Percentiles rank a stretch among this genome's conserved stretches.
Conservation (phyloP, 2,113 vertebrate species). For the Muscicapa adusta region DNA sequence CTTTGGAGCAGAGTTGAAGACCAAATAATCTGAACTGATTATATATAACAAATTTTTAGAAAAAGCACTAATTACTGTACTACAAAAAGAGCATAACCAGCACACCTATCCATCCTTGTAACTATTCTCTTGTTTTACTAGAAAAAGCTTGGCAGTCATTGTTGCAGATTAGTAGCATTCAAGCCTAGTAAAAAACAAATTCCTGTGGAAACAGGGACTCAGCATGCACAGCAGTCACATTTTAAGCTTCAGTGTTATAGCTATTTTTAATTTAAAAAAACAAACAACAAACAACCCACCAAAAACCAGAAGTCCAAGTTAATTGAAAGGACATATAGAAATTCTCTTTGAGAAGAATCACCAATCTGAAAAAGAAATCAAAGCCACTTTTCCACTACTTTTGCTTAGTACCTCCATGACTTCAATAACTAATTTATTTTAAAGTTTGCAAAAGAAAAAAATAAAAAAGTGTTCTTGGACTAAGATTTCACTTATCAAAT, state of each 20-base stretch:
- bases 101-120: neutral
- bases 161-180: neutral
- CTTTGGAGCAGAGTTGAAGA: neutral
- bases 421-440: constrained; percentile 14
- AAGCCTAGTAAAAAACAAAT: neutral
- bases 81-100: neutral
- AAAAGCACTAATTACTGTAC: neutral
- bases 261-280: neutral
- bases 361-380: neutral
- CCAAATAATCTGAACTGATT: neutral
- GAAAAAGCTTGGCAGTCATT: neutral
- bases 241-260: neutral
- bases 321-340: neutral
- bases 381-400: neutral
- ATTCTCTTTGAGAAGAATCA: neutral
- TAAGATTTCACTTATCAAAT: constrained; percentile 22
- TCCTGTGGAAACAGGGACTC: neutral
- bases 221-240: neutral
- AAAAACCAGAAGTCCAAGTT: neutral
- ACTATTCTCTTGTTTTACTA: neutral
- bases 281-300: neutral
- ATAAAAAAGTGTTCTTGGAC: neutral
- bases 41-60: neutral
- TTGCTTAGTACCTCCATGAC: neutral
- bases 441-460: neutral